Evolutionary conservation across 2,113 vertebrate species (phyloP).

Genomic region (Macaca mulatta): DNA sequence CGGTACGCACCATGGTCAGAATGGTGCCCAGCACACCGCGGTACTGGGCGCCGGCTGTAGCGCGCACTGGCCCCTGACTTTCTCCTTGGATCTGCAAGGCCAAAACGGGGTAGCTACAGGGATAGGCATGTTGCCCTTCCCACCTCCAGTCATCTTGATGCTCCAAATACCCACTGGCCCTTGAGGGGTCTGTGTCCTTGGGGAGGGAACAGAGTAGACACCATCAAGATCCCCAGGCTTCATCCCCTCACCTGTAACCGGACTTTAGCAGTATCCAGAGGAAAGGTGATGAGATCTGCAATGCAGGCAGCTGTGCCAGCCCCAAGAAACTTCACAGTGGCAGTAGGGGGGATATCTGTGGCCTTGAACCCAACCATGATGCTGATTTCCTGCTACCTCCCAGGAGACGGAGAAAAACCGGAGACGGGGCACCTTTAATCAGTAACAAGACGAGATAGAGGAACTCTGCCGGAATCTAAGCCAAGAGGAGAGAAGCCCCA

Average conservation of each 20-base stretch:
- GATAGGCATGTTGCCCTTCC: background rate
- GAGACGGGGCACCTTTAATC: conserved; percentile 15
- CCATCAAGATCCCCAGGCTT: background rate
- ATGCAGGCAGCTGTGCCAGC: conserved; percentile 92
- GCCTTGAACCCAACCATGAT: conserved; percentile 93
- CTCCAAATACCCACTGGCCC: background rate
- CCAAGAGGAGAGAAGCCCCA: background rate
- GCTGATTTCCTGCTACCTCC: conserved; percentile 23
- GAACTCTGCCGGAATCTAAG: conserved; percentile 76
- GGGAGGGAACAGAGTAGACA: background rate
- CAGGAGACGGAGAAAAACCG: conserved; percentile 44
- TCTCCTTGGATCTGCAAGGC: conserved; percentile 90
- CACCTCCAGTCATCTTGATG: background rate
- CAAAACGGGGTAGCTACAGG: background rate
- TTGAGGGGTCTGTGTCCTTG: background rate
- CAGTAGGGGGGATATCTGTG: conserved; percentile 88
- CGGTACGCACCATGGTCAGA: conserved; percentile 89
- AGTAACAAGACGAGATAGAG: conserved; percentile 66
- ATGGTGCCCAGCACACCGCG: conserved; percentile 92
- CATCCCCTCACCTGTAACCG: conserved; percentile 88
- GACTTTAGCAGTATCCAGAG: conserved; percentile 93
- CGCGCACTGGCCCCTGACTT: conserved; percentile 50
- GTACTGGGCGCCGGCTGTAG: conserved; percentile 88
- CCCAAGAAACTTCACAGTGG: conserved; percentile 90
- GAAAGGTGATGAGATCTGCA: conserved; percentile 92